Evolutionary conservation across 1,140 invertebrate genomes (phyloP), one percentile per base, ranked within the genome.

Genomic region (Fopius arisanus): DNA sequence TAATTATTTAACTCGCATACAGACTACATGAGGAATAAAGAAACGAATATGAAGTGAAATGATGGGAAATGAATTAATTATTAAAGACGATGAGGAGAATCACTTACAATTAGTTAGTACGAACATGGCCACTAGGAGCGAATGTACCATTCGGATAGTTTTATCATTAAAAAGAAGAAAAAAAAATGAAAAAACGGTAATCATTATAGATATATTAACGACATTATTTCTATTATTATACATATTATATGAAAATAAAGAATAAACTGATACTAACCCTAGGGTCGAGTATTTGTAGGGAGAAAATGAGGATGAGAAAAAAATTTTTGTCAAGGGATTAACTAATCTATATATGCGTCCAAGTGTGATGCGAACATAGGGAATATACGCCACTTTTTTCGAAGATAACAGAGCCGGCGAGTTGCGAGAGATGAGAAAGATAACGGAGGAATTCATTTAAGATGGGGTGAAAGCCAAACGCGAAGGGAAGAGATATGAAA

Each of bases 221-320:
- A 85, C 82, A 86, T 86, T 85, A 87, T 87, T 87, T 87, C 83
- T 86, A 86, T 86, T 86, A 85, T 87, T 84, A 86, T 77, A 80
- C 82, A 86, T 86, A 86, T 83, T 86, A 84, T 84, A 86, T 83
- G 80, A 85, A 84, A 86, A 86, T 85, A 81, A 78, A 84, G 86
- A 82, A 86, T 78, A 76, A 72, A 82, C 43, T 48, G 43, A 48
- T 48, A 48, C 43, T 16, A 48, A 19, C 43, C 33, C 33, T 37
- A 37, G 33, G 33, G 4, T 37, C 5, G 12, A 37, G 33, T 37
- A 48, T 48, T 48, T 48, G 43, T 48, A 48, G 43, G n/a, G 43
- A 48, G 43, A 48, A 48, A 48, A 48, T 48, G 43, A 48, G 14
- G 43, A 19, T 48, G 16, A 48, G 16, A 14, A 48, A n/a, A n/a